Evolutionary conservation across 2,888 invertebrate species (phyloP), one percentile per base, ranked within the genome.

Genomic region (Diogma glabrata): DNA sequence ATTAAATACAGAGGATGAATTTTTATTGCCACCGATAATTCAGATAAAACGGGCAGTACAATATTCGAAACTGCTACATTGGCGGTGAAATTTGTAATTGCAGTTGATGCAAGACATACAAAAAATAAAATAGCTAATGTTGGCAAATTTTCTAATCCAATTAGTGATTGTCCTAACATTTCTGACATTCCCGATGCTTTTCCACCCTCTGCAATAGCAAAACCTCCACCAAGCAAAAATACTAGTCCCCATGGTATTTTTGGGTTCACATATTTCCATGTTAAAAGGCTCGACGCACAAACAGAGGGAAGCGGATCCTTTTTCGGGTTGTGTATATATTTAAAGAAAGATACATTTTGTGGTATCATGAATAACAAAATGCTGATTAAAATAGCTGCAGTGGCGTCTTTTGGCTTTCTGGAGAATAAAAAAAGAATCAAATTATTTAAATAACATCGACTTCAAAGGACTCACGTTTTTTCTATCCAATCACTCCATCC

Each of bases 221-320:
- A 93, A 1, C 93, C 93, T 23, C 93, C 93, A 45, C 92, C 82
- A 49, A 93, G 75, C 48, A 93, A 75, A 61, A 93, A 81, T 22
- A 93, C 77, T 4, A 93, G 76, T 43, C 91, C 89, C 93, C 93
- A 94, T 4, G 92, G 90, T 58, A 92, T 80, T 64, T 87, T 88
- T 51, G 84, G 77, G 62, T 91, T 87, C 20, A 91, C 78, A 43
- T 82, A 81, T 55, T 83, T 82, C 93, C 93, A 94, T 10, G 84
- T 84, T 47, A 92, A 78, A 22, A 91, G 72, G 1, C 85, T 79
- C 0, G 82, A 75, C 0, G 86, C 81, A 0, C 83, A 72, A 49
- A 76, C 76, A 2, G 71, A 76, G 0, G 83, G 80, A 17, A 67
- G 55, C n/a, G n/a, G n/a, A n/a, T n/a, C n/a, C n/a, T n/a, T n/a